phyloP scores from a whole-genome alignment of 2,888 invertebrate species.

The Pachydiplax longipennis region DNA sequence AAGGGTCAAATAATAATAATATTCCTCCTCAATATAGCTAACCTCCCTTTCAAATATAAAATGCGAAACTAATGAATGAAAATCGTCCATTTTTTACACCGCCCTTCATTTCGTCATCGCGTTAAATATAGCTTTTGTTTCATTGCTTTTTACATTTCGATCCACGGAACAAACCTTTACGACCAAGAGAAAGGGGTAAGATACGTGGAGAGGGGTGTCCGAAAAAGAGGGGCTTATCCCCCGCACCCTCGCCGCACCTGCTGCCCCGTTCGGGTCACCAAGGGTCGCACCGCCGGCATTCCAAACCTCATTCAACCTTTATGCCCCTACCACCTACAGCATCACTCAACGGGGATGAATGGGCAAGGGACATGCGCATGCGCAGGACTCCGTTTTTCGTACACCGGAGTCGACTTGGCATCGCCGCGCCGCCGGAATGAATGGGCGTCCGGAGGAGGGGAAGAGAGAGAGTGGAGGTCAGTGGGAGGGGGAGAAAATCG shows the following conservation, averaged over 20 bases:
- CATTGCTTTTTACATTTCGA: too few species aligned
- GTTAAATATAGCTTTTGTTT: too few species aligned
- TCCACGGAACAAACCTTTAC: too few species aligned
- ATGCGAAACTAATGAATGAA: too few species aligned
- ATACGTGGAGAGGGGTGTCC: background rate
- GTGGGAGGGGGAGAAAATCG: background rate
- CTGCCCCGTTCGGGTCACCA: constrained; percentile 15
- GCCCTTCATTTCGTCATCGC: too few species aligned
- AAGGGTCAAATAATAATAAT: too few species aligned
- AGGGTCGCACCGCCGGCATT: constrained; percentile 34
- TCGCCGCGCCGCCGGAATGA: constrained; percentile 47
- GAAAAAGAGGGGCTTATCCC: background rate
- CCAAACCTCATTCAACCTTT: constrained; percentile 44
- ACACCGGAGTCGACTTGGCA: constrained; percentile 23
- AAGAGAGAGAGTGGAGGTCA: constrained; percentile 25
- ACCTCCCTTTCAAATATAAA: too few species aligned
- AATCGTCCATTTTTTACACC: too few species aligned
- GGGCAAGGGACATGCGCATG: constrained; percentile 25
- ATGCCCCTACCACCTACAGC: background rate
- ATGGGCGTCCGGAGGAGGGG: constrained; percentile 43
- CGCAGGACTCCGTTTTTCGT: background rate
- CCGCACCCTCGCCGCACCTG: constrained; percentile 34
- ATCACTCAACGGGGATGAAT: constrained; percentile 35
- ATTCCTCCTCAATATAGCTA: too few species aligned
- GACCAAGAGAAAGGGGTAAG: background rate